Percentiles rank a stretch among this genome's conserved stretches.
Evolutionary conservation across 2,797 vertebrate species (phyloP).

Genomic region (Tarsius wallacei): DNA sequence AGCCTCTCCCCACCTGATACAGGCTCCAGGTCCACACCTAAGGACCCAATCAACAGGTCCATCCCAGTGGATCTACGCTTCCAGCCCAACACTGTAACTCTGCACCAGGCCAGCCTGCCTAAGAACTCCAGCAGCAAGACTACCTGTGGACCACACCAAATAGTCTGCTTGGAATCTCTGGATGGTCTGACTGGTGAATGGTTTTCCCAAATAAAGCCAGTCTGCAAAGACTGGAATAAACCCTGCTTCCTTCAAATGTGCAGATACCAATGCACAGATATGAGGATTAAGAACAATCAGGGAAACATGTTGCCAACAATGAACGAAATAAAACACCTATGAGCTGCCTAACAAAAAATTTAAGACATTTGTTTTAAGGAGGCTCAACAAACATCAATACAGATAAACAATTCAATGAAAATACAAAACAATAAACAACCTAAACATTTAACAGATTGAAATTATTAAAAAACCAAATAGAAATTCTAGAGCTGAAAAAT

Average conservation of each 20-base stretch:
- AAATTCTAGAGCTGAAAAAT: conserved; percentile 5
- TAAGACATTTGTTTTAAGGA: not conserved
- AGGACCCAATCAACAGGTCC: not conserved
- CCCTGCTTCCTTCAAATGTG: not conserved
- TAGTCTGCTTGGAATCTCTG: not conserved
- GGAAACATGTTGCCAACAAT: not conserved
- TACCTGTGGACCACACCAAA: not conserved
- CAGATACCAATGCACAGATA: not conserved
- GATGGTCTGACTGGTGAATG: not conserved
- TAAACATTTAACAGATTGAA: not conserved
- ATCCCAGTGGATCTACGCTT: not conserved
- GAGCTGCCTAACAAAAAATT: not conserved
- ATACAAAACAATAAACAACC: not conserved
- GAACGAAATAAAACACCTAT: not conserved
- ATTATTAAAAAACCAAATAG: not conserved
- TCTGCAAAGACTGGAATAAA: not conserved
- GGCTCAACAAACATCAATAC: not conserved
- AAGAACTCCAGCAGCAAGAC: not conserved
- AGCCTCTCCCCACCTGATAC: not conserved
- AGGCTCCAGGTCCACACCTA: not conserved
- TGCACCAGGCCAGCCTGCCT: not conserved
- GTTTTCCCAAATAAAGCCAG: not conserved
- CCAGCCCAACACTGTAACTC: not conserved
- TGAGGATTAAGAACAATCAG: not conserved
- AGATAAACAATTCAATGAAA: not conserved